phyloP scores from a whole-genome alignment of 2,888 invertebrate genomes.

The Phortica okadai region DNA sequence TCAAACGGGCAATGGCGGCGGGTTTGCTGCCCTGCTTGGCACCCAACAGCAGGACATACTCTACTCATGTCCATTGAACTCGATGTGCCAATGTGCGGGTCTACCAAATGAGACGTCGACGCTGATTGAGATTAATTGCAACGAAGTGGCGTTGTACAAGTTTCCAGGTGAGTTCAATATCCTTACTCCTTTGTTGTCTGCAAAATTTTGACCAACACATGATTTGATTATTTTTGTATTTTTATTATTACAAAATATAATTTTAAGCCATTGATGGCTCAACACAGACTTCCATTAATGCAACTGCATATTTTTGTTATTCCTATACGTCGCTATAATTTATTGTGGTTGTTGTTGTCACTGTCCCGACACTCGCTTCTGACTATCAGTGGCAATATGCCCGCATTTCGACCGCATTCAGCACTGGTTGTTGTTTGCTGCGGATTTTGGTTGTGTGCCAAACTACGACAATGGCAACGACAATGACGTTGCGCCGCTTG shows the following conservation, averaged over 20 bases:
- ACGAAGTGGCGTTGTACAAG: conserved; percentile 76
- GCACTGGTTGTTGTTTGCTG: conserved; percentile 7
- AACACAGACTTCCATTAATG: not conserved
- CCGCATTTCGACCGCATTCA: not conserved
- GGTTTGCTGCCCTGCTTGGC: conserved; percentile 71
- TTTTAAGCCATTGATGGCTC: conserved; percentile 14
- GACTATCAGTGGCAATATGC: not conserved
- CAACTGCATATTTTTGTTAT: not conserved
- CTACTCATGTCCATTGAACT: conserved; percentile 76
- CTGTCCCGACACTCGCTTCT: not conserved
- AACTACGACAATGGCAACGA: conserved; percentile 45
- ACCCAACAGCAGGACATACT: conserved; percentile 75
- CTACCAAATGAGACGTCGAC: conserved; percentile 76
- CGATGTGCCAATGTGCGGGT: conserved; percentile 77
- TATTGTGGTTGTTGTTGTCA: not conserved
- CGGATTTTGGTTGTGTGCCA: conserved; percentile 34
- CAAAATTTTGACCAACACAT: conserved; percentile 29
- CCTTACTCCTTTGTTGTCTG: not conserved
- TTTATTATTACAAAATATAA: conserved; percentile 24
- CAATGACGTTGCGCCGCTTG: conserved; percentile 29
- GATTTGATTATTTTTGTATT: not conserved
- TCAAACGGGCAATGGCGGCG: conserved; percentile 41
- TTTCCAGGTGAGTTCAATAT: conserved; percentile 75
- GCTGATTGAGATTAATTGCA: conserved; percentile 77
- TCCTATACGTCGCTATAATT: not conserved